Base-by-base conservation (phyloP, 2,113 vertebrate species). In the Arizona elegans region DNA sequence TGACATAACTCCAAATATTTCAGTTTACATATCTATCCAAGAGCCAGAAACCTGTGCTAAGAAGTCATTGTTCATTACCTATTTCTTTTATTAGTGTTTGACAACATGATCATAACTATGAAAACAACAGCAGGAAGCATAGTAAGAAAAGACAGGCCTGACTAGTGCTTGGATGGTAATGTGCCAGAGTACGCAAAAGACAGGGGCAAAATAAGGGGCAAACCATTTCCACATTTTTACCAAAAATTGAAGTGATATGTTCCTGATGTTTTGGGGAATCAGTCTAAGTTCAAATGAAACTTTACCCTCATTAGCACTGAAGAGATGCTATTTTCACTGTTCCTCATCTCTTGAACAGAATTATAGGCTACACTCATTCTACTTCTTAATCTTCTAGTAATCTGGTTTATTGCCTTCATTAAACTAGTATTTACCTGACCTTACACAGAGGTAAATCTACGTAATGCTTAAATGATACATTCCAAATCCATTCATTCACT, bases 401-500 rank as follows among this genome's bases (percentile, higher is more conserved):
- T 86, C 55, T 62, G 55, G 38, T 89, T 90, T 59, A 93, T 65
- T 90, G 54, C 23, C 53, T 50, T 87, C 56, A 87, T 65, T 90
- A 93, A 90, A 62, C 4, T 38, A 90, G 56, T 86, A 93, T 90
- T 93, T 90, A 86, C 75, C 13, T 93, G 88, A 62, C 47, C 89
- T 75, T 90, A 90, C 13, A 65, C 12, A 53, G 90, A 93, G 81
- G 47, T 90, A 87, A 90, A 96, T 92, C 92, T 38, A 91, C 10
- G 92, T 50, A 4, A 85, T 62, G 93, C 90, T 55, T 94, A 62
- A 92, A 93, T 91, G 50, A 92, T 94, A 92, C 94, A 95, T 10
- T 33, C 91, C 85, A 43, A 90, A 90, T 29, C 33, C 58, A 87
- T 85, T 56, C 55, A 91, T 50, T 91, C 88, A 92, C 38, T 75